Conservation (phyloP, 2,113 vertebrate genomes). For the Scomber scombrus region DNA sequence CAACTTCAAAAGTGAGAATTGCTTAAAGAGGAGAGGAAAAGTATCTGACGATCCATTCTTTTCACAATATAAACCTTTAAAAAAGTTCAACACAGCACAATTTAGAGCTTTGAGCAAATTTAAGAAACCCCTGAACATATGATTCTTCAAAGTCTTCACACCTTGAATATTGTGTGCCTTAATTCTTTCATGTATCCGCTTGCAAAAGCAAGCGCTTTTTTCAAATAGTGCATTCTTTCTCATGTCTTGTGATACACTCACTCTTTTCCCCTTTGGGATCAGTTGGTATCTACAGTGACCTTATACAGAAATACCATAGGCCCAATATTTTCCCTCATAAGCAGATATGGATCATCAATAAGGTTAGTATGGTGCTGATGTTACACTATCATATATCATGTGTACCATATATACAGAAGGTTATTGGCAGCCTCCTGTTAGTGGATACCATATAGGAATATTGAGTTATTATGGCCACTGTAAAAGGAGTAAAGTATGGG, state of each 20-base stretch:
- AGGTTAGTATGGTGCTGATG: slow-evolving; percentile 66
- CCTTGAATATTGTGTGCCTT: not conserved
- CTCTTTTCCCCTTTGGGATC: slow-evolving; percentile 50
- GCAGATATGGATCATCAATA: slow-evolving; percentile 68
- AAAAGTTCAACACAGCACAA: slow-evolving; percentile 38
- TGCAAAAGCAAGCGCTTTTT: slow-evolving; percentile 27
- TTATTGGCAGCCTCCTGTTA: slow-evolving; percentile 75
- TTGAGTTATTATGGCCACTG: slow-evolving; percentile 54
- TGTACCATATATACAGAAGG: slow-evolving; percentile 61
- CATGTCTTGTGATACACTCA: slow-evolving; percentile 34
- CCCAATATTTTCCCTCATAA: slow-evolving; percentile 53
- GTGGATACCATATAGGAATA: slow-evolving; percentile 55
- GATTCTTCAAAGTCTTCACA: slow-evolving; percentile 42
- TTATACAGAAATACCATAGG: slow-evolving; percentile 56
- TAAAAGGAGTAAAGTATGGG: slow-evolving; percentile 61
- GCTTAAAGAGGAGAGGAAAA: slow-evolving; percentile 12
- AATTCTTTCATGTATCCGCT: slow-evolving; percentile 46
- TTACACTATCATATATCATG: slow-evolving; percentile 73
- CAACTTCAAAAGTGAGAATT: slow-evolving; percentile 51
- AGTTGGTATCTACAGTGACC: slow-evolving; percentile 63
- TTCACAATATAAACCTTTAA: slow-evolving; percentile 37
- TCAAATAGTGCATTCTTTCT: slow-evolving; percentile 45
- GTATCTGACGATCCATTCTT: slow-evolving; percentile 27
- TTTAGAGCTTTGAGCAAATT: slow-evolving; percentile 34
- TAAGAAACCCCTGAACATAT: not conserved